A percentile compares a stretch with the other conserved stretches of the same genome.
Conservation (phyloP, 2,888 invertebrate species). For the Caenorhabditis sinica region DNA sequence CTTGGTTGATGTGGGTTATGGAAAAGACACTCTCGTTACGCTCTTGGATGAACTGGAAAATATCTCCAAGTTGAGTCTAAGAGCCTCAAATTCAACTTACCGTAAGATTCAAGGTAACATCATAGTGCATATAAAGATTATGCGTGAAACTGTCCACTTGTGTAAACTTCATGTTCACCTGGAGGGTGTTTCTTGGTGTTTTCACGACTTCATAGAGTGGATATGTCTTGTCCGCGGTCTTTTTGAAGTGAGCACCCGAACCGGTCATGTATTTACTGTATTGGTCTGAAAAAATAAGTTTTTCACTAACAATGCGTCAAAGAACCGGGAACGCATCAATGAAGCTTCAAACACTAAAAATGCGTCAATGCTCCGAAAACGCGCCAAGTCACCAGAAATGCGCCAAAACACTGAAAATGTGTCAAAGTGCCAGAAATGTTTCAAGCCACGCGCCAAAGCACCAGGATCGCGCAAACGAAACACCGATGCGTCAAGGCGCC, state of each 20-base stretch:
- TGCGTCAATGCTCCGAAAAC: too few species aligned
- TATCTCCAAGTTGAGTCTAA: neutral
- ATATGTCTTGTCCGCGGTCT: neutral
- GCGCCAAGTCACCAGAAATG: too few species aligned
- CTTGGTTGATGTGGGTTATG: neutral
- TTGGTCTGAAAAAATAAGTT: slow-evolving; percentile 4
- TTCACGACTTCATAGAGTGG: neutral
- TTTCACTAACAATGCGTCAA: too few species aligned
- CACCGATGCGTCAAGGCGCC: too few species aligned
- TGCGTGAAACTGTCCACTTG: neutral
- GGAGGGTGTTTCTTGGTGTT: neutral
- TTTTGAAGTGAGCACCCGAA: neutral
- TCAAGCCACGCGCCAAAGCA: too few species aligned
- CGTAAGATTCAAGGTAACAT: neutral
- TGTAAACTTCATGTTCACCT: neutral
- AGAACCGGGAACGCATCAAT: too few species aligned
- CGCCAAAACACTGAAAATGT: too few species aligned
- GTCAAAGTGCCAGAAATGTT: too few species aligned
- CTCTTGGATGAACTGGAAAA: neutral
- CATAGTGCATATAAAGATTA: neutral
- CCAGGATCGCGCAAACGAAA: too few species aligned
- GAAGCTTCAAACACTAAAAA: too few species aligned
- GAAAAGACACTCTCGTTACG: neutral
- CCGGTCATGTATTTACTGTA: neutral
- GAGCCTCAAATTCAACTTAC: neutral